phyloP scores from a whole-genome alignment of 2,888 invertebrate genomes.

The Marasmarcha lunaedactyla region DNA sequence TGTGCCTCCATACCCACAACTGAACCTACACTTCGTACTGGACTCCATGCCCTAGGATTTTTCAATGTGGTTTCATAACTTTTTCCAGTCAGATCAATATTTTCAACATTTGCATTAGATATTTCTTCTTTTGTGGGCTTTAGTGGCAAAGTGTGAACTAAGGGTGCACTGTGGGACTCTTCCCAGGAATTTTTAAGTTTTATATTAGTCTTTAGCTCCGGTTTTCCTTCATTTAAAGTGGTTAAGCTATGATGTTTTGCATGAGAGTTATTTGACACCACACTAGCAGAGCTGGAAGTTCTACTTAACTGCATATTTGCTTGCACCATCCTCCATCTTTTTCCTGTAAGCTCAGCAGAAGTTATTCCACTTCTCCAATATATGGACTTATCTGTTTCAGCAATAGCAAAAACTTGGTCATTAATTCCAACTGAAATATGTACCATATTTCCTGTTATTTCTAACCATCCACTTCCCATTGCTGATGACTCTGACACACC shows the following conservation, averaged over 20 bases:
- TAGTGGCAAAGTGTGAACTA: slow-evolving; percentile 75
- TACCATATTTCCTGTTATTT: slow-evolving; percentile 88
- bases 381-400: slow-evolving; percentile 82
- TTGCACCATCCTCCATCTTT: slow-evolving; percentile 86
- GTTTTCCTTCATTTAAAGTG: slow-evolving; percentile 44
- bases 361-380: slow-evolving; percentile 85
- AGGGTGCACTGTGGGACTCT: slow-evolving; percentile 81
- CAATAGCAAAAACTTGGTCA: slow-evolving; percentile 91
- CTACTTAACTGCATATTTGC: slow-evolving; percentile 86
- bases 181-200: slow-evolving; percentile 74
- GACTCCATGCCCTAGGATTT: slow-evolving; percentile 88
- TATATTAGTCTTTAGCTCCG: slow-evolving; percentile 60
- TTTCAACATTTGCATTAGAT: slow-evolving; percentile 40
- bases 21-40: slow-evolving; percentile 88
- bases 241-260: slow-evolving; percentile 78
- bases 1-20: slow-evolving; percentile 88
- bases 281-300: slow-evolving; percentile 83
- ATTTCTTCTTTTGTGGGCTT: slow-evolving; percentile 40
- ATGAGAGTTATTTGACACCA: slow-evolving; percentile 72
- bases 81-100: slow-evolving; percentile 72
- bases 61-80: slow-evolving; percentile 79
- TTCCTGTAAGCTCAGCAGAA: slow-evolving; percentile 83
- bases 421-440: slow-evolving; percentile 87
- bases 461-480: slow-evolving; percentile 88
- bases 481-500: slow-evolving; percentile 82